Conservation (phyloP, 2,113 vertebrate genomes). For the Larimichthys crocea region DNA sequence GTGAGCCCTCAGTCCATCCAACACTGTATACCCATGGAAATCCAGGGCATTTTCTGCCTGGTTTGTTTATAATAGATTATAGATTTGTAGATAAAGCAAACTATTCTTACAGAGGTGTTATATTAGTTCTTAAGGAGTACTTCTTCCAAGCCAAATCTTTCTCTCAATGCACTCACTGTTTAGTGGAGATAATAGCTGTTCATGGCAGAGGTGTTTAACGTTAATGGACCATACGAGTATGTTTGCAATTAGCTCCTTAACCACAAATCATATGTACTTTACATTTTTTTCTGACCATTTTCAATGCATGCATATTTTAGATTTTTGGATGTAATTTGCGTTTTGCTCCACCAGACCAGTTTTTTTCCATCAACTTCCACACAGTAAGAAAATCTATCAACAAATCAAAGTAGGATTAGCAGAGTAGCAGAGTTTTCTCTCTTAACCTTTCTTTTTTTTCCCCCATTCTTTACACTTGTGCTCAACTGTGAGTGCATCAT, state of each 20-base stretch:
- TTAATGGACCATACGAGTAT: slow-evolving; percentile 1
- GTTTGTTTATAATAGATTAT: slow-evolving; percentile 13
- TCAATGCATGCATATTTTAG: background rate
- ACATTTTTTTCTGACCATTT: background rate
- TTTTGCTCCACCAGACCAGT: background rate
- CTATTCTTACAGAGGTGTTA: too few relatives aligned
- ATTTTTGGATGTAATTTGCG: background rate
- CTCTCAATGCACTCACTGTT: background rate
- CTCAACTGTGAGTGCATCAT: background rate
- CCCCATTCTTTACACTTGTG: too few relatives aligned
- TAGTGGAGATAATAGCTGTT: background rate
- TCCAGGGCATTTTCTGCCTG: slow-evolving; percentile 4
- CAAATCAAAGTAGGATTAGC: too few relatives aligned
- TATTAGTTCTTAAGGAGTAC: too few relatives aligned
- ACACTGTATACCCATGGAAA: background rate
- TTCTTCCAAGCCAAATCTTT: background rate
- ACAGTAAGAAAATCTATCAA: background rate
- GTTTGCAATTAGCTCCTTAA: slow-evolving; percentile 7
- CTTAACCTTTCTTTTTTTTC: too few relatives aligned
- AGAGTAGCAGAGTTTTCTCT: too few relatives aligned
- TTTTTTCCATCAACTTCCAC: background rate
- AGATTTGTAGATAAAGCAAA: background rate
- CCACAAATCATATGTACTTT: slow-evolving; percentile 1
- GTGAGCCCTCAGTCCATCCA: slow-evolving; percentile 14
- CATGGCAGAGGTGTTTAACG: background rate